These are phyloP conservation scores for Shinisaurus crocodilurus DNA, from an alignment of 2,113 vertebrate species.

Conservation along the genomic window DNA sequence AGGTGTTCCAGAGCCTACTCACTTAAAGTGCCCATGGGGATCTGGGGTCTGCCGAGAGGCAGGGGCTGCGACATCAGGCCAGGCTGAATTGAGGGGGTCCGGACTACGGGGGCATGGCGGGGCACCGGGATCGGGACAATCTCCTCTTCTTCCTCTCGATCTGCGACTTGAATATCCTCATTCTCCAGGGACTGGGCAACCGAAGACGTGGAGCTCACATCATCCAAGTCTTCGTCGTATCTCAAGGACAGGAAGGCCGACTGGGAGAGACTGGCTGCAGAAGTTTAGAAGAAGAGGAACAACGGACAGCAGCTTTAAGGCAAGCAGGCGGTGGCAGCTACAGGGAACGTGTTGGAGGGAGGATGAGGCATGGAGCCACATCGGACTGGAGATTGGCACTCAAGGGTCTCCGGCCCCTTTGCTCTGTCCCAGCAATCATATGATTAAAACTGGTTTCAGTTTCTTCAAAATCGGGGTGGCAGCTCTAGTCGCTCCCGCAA, in stretches of 20 bases:
- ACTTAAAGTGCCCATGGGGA: slow-evolving; percentile 72
- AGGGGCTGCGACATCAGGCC: slow-evolving; percentile 80
- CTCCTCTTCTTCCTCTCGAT: slow-evolving; percentile 56
- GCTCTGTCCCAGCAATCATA: neutral
- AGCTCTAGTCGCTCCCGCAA: no score
- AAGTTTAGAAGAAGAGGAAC: neutral
- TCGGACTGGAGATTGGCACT: neutral
- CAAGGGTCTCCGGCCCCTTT: neutral
- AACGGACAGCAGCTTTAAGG: neutral
- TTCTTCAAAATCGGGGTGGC: no score
- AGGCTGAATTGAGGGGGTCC: slow-evolving; percentile 89
- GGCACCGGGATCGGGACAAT: slow-evolving; percentile 60
- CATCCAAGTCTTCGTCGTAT: slow-evolving; percentile 93
- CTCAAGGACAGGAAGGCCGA: slow-evolving; percentile 94
- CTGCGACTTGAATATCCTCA: slow-evolving; percentile 75
- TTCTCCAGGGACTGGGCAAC: slow-evolving; percentile 86
- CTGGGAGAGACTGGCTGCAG: slow-evolving; percentile 88
- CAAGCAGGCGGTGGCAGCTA: neutral
- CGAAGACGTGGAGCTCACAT: slow-evolving; percentile 91
- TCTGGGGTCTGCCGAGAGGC: slow-evolving; percentile 79
- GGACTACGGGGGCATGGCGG: slow-evolving; percentile 86
- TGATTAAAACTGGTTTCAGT: neutral
- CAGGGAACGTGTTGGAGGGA: no score
- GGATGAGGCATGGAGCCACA: neutral
- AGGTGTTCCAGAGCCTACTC: slow-evolving; percentile 52